Percentiles rank a stretch among this genome's conserved stretches.
These are phyloP conservation scores for Alces alces DNA, from an alignment of 2,113 vertebrate genomes.

Conservation along the genomic window DNA sequence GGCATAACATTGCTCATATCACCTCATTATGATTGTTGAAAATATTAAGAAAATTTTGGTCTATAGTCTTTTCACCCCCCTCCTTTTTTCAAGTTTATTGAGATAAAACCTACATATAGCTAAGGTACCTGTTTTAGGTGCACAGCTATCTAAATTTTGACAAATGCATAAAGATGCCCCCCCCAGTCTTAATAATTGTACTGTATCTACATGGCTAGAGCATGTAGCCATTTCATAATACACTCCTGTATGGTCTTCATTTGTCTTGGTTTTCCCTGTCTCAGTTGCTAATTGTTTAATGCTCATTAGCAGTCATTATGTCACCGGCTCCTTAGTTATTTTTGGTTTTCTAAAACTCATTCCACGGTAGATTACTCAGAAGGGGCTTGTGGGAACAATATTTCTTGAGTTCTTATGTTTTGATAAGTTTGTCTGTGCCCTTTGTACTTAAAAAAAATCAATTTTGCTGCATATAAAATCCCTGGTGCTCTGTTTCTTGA, in stretches of 20 bases:
- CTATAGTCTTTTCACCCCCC: neutral
- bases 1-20: neutral
- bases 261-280: neutral
- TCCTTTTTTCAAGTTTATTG: neutral
- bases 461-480: neutral
- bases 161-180: neutral
- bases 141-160: neutral
- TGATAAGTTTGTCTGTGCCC: neutral
- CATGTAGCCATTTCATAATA: neutral
- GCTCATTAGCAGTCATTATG: neutral
- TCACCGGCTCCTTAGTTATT: neutral
- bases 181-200: neutral
- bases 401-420: neutral
- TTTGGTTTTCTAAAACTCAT: neutral
- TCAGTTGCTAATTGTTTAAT: neutral
- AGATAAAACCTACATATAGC: neutral
- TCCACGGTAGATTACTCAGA: neutral
- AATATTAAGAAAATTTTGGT: neutral
- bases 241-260: neutral
- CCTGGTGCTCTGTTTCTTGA: neutral
- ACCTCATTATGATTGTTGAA: neutral
- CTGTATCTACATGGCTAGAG: neutral
- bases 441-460: conserved; percentile 36
- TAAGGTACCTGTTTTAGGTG: neutral
- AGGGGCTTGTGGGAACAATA: neutral